These are phyloP conservation scores for Colletes latitarsis DNA, from an alignment of 1,140 invertebrate genomes.

Conservation along the genomic window DNA sequence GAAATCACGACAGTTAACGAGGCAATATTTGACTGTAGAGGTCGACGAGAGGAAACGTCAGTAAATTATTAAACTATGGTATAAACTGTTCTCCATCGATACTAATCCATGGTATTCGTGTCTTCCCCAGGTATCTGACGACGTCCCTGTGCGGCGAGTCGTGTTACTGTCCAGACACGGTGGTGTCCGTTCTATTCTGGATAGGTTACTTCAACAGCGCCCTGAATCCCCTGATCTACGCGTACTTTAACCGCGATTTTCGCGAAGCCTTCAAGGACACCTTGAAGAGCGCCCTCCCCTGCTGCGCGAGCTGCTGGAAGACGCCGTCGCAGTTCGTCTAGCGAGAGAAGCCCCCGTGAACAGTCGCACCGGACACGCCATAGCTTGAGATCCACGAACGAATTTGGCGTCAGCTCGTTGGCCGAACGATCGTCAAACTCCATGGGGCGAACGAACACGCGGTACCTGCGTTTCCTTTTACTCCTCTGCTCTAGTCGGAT, in stretches of 20 bases:
- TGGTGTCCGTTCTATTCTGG: conserved; percentile 91
- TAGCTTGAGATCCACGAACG: neutral
- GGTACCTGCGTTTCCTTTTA: neutral
- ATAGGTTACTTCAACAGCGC: conserved; percentile 97
- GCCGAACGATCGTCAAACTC: neutral
- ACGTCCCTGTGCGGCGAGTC: conserved; percentile 90
- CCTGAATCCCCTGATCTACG: conserved; percentile 97
- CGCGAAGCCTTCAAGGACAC: conserved; percentile 97
- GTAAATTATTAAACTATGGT: too few species aligned
- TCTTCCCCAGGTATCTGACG: conserved; percentile 89
- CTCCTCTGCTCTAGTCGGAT: too few species aligned
- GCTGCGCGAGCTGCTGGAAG: conserved; percentile 84
- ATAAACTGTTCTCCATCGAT: too few species aligned
- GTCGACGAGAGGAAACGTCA: too few species aligned
- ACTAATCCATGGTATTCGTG: too few species aligned
- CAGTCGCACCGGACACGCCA: conserved; percentile 10
- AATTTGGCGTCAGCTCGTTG: neutral
- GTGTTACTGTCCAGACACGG: conserved; percentile 91
- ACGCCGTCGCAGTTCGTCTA: conserved; percentile 79
- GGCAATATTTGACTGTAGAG: too few species aligned
- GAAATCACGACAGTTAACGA: too few species aligned
- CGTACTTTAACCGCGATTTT: conserved; percentile 99
- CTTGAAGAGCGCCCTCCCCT: conserved; percentile 90
- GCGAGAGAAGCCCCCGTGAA: conserved; percentile 54
- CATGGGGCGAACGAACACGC: too few species aligned